Evolutionary conservation across 1,140 invertebrate genomes (phyloP).

Genomic region (Dinoponera quadriceps): DNA sequence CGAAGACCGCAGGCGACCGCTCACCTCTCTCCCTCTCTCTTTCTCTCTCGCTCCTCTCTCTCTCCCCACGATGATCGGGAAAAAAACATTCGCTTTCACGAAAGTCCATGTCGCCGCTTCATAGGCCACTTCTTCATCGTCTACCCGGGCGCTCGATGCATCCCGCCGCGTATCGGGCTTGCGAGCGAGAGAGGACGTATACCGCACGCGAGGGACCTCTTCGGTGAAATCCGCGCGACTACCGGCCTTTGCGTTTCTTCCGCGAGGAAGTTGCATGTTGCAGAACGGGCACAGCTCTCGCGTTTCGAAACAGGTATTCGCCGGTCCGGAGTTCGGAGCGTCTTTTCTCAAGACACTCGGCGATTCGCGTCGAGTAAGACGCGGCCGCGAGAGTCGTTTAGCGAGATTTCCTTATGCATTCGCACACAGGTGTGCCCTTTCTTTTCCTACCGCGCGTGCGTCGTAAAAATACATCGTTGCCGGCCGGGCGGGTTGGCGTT

Average conservation of each 20-base stretch:
- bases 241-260: slow-evolving; percentile 20
- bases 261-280: slow-evolving; percentile 17
- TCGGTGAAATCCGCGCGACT: slow-evolving; percentile 45
- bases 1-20: slow-evolving; percentile 46
- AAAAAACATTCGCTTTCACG: slow-evolving; percentile 76
- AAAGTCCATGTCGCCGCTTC: slow-evolving; percentile 62
- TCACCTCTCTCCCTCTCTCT: slow-evolving; percentile 1
- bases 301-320: neutral
- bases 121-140: slow-evolving; percentile 60
- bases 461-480: neutral
- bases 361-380: no score
- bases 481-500: neutral
- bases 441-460: neutral
- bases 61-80: slow-evolving; percentile 26
- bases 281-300: slow-evolving; percentile 8
- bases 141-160: slow-evolving; percentile 21
- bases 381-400: no score
- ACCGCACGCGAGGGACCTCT: neutral
- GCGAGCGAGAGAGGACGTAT: neutral
- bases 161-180: neutral
- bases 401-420: no score
- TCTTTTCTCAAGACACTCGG: no score
- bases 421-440: neutral
- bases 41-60: neutral
- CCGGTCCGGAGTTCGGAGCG: no score